Conservation (phyloP, 2,113 vertebrate species). For the Oriolus oriolus region DNA sequence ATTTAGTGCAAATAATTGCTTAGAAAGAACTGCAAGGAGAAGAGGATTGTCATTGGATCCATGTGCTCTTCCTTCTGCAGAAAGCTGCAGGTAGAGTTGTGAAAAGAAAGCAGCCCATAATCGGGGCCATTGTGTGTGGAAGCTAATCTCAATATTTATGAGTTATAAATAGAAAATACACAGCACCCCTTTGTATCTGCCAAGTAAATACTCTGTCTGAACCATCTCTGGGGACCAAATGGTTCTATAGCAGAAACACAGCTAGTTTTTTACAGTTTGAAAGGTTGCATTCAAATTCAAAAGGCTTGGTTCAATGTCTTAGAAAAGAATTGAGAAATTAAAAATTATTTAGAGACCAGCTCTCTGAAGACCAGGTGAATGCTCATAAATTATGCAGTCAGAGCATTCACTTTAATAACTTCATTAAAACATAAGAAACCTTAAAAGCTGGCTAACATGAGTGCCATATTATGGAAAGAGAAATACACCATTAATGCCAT, state of each 20-base stretch:
- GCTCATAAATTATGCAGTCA: conserved; percentile 70
- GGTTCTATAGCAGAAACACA: background rate
- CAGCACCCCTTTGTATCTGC: background rate
- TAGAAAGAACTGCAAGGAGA: background rate
- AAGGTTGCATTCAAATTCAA: conserved; percentile 23
- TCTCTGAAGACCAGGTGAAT: conserved; percentile 44
- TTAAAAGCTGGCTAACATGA: conserved; percentile 61
- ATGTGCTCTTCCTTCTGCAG: background rate
- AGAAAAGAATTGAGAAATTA: conserved; percentile 31
- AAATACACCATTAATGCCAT: conserved; percentile 22
- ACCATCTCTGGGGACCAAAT: background rate
- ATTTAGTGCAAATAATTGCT: background rate
- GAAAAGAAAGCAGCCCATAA: background rate
- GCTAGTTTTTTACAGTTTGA: conserved; percentile 9
- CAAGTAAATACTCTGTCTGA: conserved; percentile 3
- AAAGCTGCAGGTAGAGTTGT: background rate
- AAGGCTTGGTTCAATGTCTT: conserved; percentile 24
- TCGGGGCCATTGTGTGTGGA: background rate
- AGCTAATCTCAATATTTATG: conserved; percentile 40
- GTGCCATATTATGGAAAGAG: conserved; percentile 32
- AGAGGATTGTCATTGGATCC: background rate
- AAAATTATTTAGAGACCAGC: conserved; percentile 42
- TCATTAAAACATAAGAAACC: conserved; percentile 69
- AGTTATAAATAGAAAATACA: conserved; percentile 16
- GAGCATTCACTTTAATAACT: conserved; percentile 71